Percentiles rank a stretch among this genome's conserved stretches.
Conservation (phyloP, 2,797 vertebrate genomes). For the Harpagifer antarcticus region DNA sequence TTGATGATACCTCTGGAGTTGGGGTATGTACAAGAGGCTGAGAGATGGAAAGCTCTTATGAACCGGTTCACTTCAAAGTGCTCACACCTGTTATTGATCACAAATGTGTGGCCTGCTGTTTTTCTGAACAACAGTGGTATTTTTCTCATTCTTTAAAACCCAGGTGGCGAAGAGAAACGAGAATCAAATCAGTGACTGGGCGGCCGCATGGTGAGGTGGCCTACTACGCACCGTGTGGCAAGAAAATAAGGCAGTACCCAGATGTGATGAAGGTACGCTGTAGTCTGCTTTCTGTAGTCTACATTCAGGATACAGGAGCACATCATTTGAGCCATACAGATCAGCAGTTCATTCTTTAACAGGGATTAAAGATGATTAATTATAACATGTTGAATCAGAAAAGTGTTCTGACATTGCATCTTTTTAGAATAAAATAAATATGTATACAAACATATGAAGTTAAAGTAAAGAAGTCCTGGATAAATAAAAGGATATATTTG, state of each 20-base stretch:
- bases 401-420: too few species aligned
- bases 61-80: conserved; percentile 17
- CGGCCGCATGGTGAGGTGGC: conserved; percentile 95
- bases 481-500: background rate
- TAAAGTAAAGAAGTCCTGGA: too few species aligned
- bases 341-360: conserved; percentile 51
- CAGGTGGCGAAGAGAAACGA: conserved; percentile 97
- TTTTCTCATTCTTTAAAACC: conserved; percentile 17
- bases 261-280: conserved; percentile 92
- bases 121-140: conserved; percentile 21
- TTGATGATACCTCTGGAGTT: conserved; percentile 94
- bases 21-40: conserved; percentile 87
- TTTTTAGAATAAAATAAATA: too few species aligned
- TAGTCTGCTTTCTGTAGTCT: background rate
- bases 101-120: conserved; percentile 4
- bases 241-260: conserved; percentile 97
- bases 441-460: too few species aligned
- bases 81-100: background rate
- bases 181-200: conserved; percentile 91
- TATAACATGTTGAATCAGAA: background rate
- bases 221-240: conserved; percentile 95
- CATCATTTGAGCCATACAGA: conserved; percentile 60
- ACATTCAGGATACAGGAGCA: conserved; percentile 57
- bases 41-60: conserved; percentile 20
- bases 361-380: conserved; percentile 34